Conservation (phyloP, 2,888 invertebrate genomes). For the Seira sanloemensis region DNA sequence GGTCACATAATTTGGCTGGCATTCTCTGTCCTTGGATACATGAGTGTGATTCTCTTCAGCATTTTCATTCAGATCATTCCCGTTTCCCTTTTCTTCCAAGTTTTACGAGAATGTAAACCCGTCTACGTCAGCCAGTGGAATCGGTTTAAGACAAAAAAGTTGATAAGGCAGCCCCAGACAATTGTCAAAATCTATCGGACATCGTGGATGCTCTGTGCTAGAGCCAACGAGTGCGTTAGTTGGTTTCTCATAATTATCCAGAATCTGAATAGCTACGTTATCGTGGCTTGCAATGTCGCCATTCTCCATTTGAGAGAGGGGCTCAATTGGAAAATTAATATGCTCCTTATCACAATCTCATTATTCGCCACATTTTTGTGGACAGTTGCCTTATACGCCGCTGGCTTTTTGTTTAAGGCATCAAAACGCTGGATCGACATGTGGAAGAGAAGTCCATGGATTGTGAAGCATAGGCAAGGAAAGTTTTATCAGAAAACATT, state of each 20-base stretch:
- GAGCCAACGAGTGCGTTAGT: slow-evolving; percentile 22
- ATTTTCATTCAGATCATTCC: slow-evolving; percentile 31
- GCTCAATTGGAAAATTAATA: slow-evolving; percentile 32
- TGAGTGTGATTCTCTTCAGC: slow-evolving; percentile 13
- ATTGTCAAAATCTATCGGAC: slow-evolving; percentile 22
- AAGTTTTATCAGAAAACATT: slow-evolving; percentile 28
- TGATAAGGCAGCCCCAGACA: slow-evolving; percentile 11
- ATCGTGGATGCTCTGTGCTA: not conserved
- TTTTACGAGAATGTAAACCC: slow-evolving; percentile 41
- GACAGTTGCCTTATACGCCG: slow-evolving; percentile 8
- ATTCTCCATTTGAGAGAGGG: slow-evolving; percentile 3
- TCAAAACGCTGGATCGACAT: slow-evolving; percentile 17
- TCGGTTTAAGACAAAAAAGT: slow-evolving; percentile 27
- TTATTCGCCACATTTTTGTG: not conserved
- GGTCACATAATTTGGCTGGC: not conserved
- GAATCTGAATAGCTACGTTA: slow-evolving; percentile 2
- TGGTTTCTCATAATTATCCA: slow-evolving; percentile 20
- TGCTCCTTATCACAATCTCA: not conserved
- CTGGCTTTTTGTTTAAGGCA: slow-evolving; percentile 1
- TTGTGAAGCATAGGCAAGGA: not conserved
- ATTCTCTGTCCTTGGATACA: not conserved
- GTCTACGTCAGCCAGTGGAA: slow-evolving; percentile 7
- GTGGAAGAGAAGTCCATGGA: slow-evolving; percentile 22
- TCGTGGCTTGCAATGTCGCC: slow-evolving; percentile 31
- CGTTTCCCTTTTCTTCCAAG: slow-evolving; percentile 21